A percentile compares a stretch with the other conserved stretches of the same genome.
Conservation (phyloP, 1,140 invertebrate species). For the Chlorops oryzae region DNA sequence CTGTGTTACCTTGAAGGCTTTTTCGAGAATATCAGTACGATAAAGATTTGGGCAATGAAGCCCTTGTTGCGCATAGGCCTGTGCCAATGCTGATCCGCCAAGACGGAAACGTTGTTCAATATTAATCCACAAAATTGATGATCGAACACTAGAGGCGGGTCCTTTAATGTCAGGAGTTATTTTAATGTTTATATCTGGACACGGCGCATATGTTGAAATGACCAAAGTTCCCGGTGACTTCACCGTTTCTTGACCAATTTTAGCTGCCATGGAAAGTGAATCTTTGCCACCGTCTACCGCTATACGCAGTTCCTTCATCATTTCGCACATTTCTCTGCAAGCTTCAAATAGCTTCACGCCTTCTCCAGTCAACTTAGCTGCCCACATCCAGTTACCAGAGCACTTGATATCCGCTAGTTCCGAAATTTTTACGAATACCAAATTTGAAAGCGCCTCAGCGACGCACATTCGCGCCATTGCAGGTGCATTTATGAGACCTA, state of each 20-base stretch:
- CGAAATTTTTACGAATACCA: constrained; percentile 87
- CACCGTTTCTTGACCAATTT: constrained; percentile 66
- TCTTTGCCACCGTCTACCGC: constrained; percentile 98
- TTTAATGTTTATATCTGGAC: constrained; percentile 74
- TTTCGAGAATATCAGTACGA: constrained; percentile 57
- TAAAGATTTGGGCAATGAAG: constrained; percentile 75
- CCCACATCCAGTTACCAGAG: constrained; percentile 99
- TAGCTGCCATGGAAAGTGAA: constrained; percentile 94
- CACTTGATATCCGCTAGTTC: constrained; percentile 88
- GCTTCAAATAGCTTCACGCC: constrained; percentile 81
- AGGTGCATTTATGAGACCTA: constrained; percentile 55
- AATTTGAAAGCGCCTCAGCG: constrained; percentile 89
- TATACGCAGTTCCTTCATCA: constrained; percentile 82
- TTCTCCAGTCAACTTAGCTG: constrained; percentile 88
- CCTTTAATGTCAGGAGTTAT: constrained; percentile 87
- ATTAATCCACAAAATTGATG: constrained; percentile 65
- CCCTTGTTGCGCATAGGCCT: constrained; percentile 83
- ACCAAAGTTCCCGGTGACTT: constrained; percentile 92
- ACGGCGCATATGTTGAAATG: constrained; percentile 90
- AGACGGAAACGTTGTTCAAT: constrained; percentile 62
- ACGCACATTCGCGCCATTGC: constrained; percentile 90
- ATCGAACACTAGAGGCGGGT: constrained; percentile 50
- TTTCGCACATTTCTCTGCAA: constrained; percentile 77
- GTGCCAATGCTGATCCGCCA: constrained; percentile 87
- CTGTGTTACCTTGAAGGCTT: constrained; percentile 79